A percentile compares a stretch with the other conserved stretches of the same genome.
phyloP scores from a whole-genome alignment of 2,113 vertebrate genomes.

The Hippocampus mohnikei region DNA sequence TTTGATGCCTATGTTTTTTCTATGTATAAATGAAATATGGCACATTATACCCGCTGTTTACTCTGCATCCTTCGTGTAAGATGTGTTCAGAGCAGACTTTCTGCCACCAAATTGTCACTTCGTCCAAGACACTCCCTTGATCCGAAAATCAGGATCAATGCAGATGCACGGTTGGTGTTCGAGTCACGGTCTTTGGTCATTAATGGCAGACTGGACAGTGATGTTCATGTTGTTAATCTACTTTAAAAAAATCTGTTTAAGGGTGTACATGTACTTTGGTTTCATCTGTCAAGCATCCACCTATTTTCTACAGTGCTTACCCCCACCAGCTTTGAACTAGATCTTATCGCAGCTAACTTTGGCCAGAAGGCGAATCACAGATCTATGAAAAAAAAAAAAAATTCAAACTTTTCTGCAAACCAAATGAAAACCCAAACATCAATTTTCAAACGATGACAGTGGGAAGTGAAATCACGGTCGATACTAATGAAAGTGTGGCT shows the following conservation, averaged over 20 bases:
- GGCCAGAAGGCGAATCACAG: not conserved
- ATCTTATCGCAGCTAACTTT: not conserved
- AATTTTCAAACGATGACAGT: not conserved
- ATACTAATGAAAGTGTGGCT: conserved; percentile 8
- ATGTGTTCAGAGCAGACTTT: too few relatives aligned
- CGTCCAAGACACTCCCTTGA: too few relatives aligned
- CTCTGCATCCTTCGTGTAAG: too few relatives aligned
- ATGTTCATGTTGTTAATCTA: not conserved
- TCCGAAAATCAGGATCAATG: too few relatives aligned
- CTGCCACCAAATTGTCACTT: too few relatives aligned
- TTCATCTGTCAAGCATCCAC: not conserved
- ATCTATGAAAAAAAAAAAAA: not conserved
- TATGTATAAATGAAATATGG: too few relatives aligned
- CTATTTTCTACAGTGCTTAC: not conserved
- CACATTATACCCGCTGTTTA: too few relatives aligned
- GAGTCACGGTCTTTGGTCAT: too few relatives aligned
- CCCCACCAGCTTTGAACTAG: too few relatives aligned
- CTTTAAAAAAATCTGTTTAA: not conserved
- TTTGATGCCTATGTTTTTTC: too few relatives aligned
- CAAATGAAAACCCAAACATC: not conserved
- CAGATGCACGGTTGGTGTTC: too few relatives aligned
- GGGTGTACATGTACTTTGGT: too few relatives aligned
- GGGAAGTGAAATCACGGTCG: conserved; percentile 15
- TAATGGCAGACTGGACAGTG: not conserved
- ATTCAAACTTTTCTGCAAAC: not conserved